Evolutionary conservation across 2,797 vertebrate genomes (phyloP), one percentile per base, ranked within the genome.

Genomic region (Poecilia picta): DNA sequence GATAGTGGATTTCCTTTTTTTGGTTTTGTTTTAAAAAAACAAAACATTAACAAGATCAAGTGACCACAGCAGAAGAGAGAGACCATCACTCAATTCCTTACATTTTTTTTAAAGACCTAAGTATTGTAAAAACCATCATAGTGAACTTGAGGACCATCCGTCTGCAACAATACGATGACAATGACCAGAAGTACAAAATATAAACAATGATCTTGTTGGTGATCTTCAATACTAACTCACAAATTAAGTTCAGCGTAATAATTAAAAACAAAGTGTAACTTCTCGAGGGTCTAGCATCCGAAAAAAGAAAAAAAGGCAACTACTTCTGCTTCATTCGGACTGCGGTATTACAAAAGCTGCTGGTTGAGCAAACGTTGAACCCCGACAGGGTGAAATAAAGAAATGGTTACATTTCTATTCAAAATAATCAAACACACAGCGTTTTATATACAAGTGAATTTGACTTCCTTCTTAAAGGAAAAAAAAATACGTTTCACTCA

Each of bases 381-480:
- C 93, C 93, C 43, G 77, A 91, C 84, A 92, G 84, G 93, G 84
- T 64, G 71, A 84, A 84, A 90, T 87, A 88, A 82, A 93, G 91
- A 95, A 93, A 92, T 91, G 88, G 80, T 79, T 89, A 90, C 81
- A 90, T 94, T 93, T 94, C 88, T 92, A 93, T 87, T 92, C 75
- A 85, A 87, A 83, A 88, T 83, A 80, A 91, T 91, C 89, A 95
- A 95, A 96, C 94, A 95, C 95, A 94, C 92, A 94, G 93, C 91
- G 81, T 95, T 95, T 95, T 94, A 94, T 93, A 92, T 89, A 94
- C 91, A 95, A 76, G 92, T 83, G 84, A 51, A 87, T 87, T 90
- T 33, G 75, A 91, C 94, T 95, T 96, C 93, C 93, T 94, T 94
- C 93, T 95, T 93, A 94, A 94, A 94, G 91, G 91, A 93, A 95